phyloP scores from a whole-genome alignment of 2,888 invertebrate species.

The Tetropium fuscum region DNA sequence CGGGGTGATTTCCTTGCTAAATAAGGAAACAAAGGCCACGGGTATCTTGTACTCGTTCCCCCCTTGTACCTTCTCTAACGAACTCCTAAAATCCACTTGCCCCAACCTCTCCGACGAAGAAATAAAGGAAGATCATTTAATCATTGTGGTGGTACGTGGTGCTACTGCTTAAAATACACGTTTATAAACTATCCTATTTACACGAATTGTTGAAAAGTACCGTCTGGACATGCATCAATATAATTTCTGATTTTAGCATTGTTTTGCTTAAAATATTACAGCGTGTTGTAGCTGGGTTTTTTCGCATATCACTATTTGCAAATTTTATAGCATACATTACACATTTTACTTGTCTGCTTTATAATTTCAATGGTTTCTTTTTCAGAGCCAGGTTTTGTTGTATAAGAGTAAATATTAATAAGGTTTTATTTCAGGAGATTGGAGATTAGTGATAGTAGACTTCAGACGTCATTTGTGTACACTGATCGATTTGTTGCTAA shows the following conservation, averaged over 20 bases:
- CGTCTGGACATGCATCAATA: constrained; percentile 58
- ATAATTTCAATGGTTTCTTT: constrained; percentile 13
- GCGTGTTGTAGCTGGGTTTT: constrained; percentile 9
- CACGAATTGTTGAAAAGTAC: constrained; percentile 10
- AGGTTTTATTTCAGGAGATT: constrained; percentile 59
- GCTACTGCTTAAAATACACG: constrained; percentile 75
- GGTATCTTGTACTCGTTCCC: constrained; percentile 98
- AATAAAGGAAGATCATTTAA: constrained; percentile 93
- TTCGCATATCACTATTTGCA: neutral
- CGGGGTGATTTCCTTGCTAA: constrained; percentile 93
- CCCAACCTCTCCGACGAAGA: constrained; percentile 91
- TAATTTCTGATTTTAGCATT: neutral
- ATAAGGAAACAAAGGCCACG: constrained; percentile 92
- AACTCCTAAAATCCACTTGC: constrained; percentile 89
- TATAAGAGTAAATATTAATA: constrained; percentile 31
- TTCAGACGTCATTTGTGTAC: constrained; percentile 33
- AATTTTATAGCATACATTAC: constrained; percentile 14
- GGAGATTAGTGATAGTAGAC: constrained; percentile 56
- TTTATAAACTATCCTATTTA: neutral
- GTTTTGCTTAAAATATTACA: neutral
- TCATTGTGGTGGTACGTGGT: constrained; percentile 94
- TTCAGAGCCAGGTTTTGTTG: constrained; percentile 20
- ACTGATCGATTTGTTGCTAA: constrained; percentile 28
- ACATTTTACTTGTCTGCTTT: constrained; percentile 22
- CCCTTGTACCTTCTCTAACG: constrained; percentile 97